Evolutionary conservation across 1,140 invertebrate genomes (phyloP), one percentile per base, ranked within the genome.

Genomic region (Sminthurinus signatus): DNA sequence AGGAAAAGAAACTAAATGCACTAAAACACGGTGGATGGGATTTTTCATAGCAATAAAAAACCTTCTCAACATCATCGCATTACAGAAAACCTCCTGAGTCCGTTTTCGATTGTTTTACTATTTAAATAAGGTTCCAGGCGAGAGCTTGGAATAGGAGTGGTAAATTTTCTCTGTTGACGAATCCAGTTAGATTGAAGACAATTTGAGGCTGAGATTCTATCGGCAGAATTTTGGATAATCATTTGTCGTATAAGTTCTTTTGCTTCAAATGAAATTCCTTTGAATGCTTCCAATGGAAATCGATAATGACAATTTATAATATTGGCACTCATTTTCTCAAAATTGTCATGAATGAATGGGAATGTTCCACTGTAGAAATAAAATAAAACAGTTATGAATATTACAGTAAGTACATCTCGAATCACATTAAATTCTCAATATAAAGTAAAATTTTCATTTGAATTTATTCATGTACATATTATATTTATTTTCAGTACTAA

Each of bases 281-380:
- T 75, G 76, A 89, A 91, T 75, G 88, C 87, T 75, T 90, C 87
- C n/a, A 87, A 83, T 15, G 88, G 87, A 75, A 89, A 90, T 72
- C 86, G 88, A 31, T 60, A 65, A 36, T 64, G 62, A 73, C 86
- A 86, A 72, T 88, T 86, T 0, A 90, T 79, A 69, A 91, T 89
- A 74, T 91, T 89, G 4, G 86, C 83, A 48, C 85, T 89, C 1
- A 88, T 91, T 77, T 90, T 88, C 74, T 91, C 88, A 48, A 87
- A 80, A 5, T 86, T 89, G 73, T 91, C 88, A 73, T 90, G 88
- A 43, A 90, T 76, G 76, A 90, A 91, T 5, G 89, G 88, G 12
- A 88, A 89, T 15, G 88, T 78, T 21, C 84, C 84, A 78, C 86
- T 88, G 71, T 75, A 76, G 70, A 72, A 72, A 23, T 76, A 74